Percentiles rank a stretch among this genome's conserved stretches.
These are phyloP conservation scores for human (Homo sapiens) DNA, from an alignment of 2,113 vertebrate genomes.

Conservation along the genomic window DNA sequence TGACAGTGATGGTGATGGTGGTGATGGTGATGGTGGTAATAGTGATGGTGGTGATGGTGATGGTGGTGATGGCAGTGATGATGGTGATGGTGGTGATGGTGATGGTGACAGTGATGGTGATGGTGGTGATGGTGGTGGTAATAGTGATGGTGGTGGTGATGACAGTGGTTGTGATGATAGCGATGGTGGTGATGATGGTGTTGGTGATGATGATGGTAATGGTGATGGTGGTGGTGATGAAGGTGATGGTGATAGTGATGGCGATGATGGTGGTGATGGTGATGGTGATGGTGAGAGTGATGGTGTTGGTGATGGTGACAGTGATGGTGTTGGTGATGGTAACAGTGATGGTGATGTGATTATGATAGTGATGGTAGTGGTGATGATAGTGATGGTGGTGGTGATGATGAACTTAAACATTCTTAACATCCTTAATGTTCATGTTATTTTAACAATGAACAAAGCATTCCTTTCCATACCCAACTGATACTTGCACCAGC, in stretches of 20 bases:
- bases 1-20: rapidly evolving
- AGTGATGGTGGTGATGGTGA: rapidly evolving
- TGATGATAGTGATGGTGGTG: background rate
- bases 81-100: rapidly evolving
- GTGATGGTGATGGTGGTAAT: rapidly evolving
- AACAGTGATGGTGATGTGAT: rapidly evolving
- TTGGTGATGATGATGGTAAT: rapidly evolving
- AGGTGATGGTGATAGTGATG: background rate
- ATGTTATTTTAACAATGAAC: background rate
- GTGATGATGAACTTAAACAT: background rate
- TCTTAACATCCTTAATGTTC: background rate
- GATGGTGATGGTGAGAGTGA: rapidly evolving
- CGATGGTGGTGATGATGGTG: rapidly evolving
- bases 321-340: rapidly evolving
- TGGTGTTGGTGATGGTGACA: too few relatives aligned
- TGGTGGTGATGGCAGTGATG: rapidly evolving
- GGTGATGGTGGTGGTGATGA: rapidly evolving
- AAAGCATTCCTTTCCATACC: background rate
- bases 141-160: rapidly evolving
- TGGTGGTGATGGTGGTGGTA: background rate
- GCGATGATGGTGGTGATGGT: rapidly evolving
- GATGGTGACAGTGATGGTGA: rapidly evolving
- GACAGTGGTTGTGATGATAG: too few relatives aligned
- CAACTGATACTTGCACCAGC: too few relatives aligned
- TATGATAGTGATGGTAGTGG: too few relatives aligned